Evolutionary conservation across 2,113 vertebrate genomes (phyloP).

Genomic region (Zapus hudsonius): DNA sequence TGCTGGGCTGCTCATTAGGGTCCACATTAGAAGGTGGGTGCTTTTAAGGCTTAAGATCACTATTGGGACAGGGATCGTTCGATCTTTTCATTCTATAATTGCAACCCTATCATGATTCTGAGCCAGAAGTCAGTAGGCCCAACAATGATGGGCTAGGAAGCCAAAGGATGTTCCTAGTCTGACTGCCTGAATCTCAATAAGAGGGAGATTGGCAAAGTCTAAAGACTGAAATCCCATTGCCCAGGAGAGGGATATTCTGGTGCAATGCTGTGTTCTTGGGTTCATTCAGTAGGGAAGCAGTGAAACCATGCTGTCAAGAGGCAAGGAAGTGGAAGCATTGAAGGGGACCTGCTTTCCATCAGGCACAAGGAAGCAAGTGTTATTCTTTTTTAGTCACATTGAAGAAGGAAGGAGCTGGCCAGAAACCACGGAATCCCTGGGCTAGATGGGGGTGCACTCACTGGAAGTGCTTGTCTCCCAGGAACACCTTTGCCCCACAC

Average conservation of each 20-base stretch:
- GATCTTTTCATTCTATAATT: conserved; percentile 12
- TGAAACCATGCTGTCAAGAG: conserved; percentile 9
- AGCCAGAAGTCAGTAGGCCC: conserved; percentile 3
- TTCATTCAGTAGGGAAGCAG: background rate
- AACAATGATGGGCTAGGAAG: background rate
- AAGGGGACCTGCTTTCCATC: background rate
- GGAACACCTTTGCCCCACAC: conserved; percentile 52
- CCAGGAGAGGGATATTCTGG: background rate
- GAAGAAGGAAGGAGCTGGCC: background rate
- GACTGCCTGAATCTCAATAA: background rate
- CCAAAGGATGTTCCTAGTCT: background rate
- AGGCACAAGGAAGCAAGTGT: background rate
- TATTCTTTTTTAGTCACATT: background rate
- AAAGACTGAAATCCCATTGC: background rate
- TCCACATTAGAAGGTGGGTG: conserved; percentile 12
- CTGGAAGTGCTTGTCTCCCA: conserved; percentile 34
- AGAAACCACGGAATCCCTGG: background rate
- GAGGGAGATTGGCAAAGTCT: background rate
- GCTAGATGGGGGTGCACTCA: background rate
- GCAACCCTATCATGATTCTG: background rate
- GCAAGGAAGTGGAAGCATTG: background rate
- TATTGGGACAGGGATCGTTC: background rate
- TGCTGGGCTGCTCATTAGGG: background rate
- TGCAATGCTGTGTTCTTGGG: background rate
- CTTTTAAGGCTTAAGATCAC: background rate